Evolutionary conservation across 2,113 vertebrate species (phyloP), one percentile per base, ranked within the genome.

Genomic region (Tachuris rubrigastra): DNA sequence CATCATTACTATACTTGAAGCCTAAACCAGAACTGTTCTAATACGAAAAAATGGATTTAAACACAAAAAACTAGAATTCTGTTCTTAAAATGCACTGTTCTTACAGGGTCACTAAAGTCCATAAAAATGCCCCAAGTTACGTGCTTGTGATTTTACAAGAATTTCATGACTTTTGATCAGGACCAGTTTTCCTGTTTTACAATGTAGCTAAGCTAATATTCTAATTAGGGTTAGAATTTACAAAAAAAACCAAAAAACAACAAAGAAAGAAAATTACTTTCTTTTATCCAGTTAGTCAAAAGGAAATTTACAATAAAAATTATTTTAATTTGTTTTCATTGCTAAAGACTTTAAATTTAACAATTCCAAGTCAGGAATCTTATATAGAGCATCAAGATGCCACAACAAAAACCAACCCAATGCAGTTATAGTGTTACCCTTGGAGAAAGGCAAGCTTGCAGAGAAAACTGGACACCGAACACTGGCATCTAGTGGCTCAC

Each of bases 401-500:
- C 27, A 31, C 33, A 59, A 27, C 3, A 35, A 65, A 52, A 79
- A 60, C 8, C 8, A 79, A 8, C 8, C 33, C 4, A 9, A 33
- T 3, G 33, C 21, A 18, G 33, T 33, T 68, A 60, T 24, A 75
- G 17, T 13, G 15, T 21, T 44, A 20, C 13, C 35, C 28, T 52
- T 49, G 60, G 17, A 37, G 22, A 56, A 91, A n/a, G 4, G 10
- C 17, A 68, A 44, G 4, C 50, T 25, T 52, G 62, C 67, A 76
- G 37, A 11, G 53, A 65, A 56, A 94, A 73, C 6, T 8, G 33
- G 28, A n/a, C 2, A 44, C 82, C 21, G 31, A 91, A 95, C n/a
- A 52, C 82, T 88, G 92, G 62, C 92, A 95, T 19, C 90, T 95
- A 91, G 92, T 80, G 95, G 94, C 59, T 87, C 73, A 20, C 5